phyloP scores from a whole-genome alignment of 2,113 vertebrate species.

The Pachycephala philippinensis region DNA sequence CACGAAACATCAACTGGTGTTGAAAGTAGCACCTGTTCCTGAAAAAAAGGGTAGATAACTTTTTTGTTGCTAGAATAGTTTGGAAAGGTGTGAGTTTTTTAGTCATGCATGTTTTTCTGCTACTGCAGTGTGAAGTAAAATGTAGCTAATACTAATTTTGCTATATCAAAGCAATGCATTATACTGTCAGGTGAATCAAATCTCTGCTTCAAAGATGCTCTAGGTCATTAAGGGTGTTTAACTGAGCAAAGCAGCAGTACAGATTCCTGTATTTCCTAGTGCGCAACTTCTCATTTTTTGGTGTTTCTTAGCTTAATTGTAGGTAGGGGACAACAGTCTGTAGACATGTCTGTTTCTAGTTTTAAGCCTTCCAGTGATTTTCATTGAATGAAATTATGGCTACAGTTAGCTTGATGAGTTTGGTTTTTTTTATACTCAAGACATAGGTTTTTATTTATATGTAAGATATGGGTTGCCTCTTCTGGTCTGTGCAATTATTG shows the following conservation, averaged over 20 bases:
- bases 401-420: not conserved
- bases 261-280: not conserved
- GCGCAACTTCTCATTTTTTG: not conserved
- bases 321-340: not conserved
- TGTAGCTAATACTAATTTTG: not conserved
- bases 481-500: not conserved
- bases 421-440: not conserved
- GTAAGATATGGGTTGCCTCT: not conserved
- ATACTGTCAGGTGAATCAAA: not conserved
- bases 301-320: not conserved
- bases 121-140: not conserved
- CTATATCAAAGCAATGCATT: not conserved
- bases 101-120: not conserved
- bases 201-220: not conserved
- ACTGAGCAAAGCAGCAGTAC: not conserved
- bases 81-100: not conserved
- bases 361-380: not conserved
- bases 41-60: not conserved
- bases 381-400: not conserved
- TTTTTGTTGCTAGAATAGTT: not conserved
- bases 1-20: not conserved
- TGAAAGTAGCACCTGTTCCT: not conserved
- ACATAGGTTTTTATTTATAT: not conserved
- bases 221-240: not conserved
- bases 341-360: not conserved